Conservation (phyloP, 92 coral and sea anemone genomes). For the Galaxea fascicularis region DNA sequence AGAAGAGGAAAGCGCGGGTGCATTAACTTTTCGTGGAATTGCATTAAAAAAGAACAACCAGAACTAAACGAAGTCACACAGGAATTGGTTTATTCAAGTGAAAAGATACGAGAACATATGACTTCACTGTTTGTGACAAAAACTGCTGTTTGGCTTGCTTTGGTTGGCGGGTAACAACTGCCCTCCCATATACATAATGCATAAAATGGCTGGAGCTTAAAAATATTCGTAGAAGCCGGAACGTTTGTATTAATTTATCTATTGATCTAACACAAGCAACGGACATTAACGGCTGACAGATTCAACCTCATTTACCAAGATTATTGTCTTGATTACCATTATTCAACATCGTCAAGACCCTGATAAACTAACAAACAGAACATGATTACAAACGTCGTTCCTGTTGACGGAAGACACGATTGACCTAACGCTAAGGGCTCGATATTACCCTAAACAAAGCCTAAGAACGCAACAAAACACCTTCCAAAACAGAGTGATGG, state of each 20-base stretch:
- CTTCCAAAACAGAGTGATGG: no score
- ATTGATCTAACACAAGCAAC: conserved; percentile 7
- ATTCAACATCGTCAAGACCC: conserved; percentile 15
- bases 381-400: no score
- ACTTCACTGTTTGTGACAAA: conserved; percentile 10
- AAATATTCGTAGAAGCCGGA: neutral
- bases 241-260: conserved; percentile 3
- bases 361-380: no score
- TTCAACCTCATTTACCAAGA: conserved; percentile 7
- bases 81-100: neutral
- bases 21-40: neutral
- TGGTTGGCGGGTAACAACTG: conserved; percentile 14
- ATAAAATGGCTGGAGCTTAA: conserved; percentile 11
- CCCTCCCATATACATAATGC: neutral
- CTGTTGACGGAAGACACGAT: no score
- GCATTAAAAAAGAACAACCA: no score
- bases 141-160: conserved; percentile 2
- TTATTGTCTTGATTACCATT: conserved; percentile 12
- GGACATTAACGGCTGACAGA: conserved; percentile 18
- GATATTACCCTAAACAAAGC: no score
- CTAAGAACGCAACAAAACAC: no score
- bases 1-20: neutral
- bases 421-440: no score
- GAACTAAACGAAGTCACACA: conserved; percentile 8
- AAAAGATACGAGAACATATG: conserved; percentile 4